Conservation (phyloP, 2,797 vertebrate genomes). For the Hemibagrus guttatus region DNA sequence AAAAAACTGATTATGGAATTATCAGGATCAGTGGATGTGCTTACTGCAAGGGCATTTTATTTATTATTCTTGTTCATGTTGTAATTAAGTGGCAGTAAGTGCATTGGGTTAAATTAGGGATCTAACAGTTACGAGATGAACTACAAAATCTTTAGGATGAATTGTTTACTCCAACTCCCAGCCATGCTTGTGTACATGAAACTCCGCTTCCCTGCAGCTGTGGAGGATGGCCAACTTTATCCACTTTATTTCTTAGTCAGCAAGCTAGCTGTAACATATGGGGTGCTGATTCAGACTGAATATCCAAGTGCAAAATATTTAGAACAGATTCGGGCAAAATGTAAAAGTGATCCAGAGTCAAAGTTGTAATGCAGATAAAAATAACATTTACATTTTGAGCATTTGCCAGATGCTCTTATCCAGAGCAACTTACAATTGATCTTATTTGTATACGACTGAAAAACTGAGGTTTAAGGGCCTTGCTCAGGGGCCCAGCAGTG, state of each 20-base stretch:
- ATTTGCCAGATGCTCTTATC: too few species aligned
- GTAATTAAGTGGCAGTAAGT: constrained; percentile 7
- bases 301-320: neutral
- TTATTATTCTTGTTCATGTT: constrained; percentile 13
- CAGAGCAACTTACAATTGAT: too few species aligned
- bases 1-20: constrained; percentile 13
- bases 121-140: neutral
- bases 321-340: neutral
- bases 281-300: neutral
- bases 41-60: constrained; percentile 5
- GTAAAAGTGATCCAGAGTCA: neutral
- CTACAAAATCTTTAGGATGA: neutral
- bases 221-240: neutral
- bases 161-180: neutral
- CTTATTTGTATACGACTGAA: too few species aligned
- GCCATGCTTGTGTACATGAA: neutral
- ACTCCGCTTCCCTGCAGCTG: neutral
- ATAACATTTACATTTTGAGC: neutral
- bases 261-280: neutral
- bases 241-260: too few species aligned
- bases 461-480: too few species aligned
- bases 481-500: too few species aligned
- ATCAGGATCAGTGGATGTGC: constrained; percentile 2
- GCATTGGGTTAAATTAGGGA: neutral
- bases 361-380: neutral